These are phyloP conservation scores for Phasia obesa DNA, from an alignment of 2,888 invertebrate genomes.

Conservation along the genomic window DNA sequence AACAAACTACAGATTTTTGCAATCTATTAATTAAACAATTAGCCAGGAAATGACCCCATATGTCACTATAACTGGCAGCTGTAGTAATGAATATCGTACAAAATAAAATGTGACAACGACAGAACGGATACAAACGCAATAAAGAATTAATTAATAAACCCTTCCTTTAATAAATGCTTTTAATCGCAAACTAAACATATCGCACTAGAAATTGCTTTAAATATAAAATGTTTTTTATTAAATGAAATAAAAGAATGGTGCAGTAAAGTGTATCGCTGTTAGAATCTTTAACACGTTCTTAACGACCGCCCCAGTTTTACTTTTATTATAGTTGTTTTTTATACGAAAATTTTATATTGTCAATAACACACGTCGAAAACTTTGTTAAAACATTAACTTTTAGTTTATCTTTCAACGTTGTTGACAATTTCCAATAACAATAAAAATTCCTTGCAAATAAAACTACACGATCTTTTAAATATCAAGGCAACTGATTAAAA, in stretches of 20 bases:
- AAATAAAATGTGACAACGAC: not conserved
- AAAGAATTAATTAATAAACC: slow-evolving; percentile 10
- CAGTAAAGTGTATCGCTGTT: too few relatives aligned
- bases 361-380: not conserved
- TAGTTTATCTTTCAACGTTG: slow-evolving; percentile 41
- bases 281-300: too few relatives aligned
- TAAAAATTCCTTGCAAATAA: slow-evolving; percentile 31
- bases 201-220: too few relatives aligned
- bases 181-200: too few relatives aligned
- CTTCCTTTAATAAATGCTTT: not conserved
- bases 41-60: slow-evolving; percentile 81
- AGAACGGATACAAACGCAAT: slow-evolving; percentile 49
- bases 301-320: too few relatives aligned
- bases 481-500: slow-evolving; percentile 35
- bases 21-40: slow-evolving; percentile 74
- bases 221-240: too few relatives aligned
- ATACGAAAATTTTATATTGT: too few relatives aligned
- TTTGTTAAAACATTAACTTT: slow-evolving; percentile 42
- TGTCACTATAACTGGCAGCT: slow-evolving; percentile 65
- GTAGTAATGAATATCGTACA: slow-evolving; percentile 8
- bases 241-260: too few relatives aligned
- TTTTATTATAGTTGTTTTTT: too few relatives aligned
- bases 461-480: slow-evolving; percentile 10
- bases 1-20: slow-evolving; percentile 43
- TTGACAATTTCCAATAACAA: slow-evolving; percentile 50